Evolutionary conservation across 2,797 vertebrate genomes (phyloP).

Genomic region (Gambusia yucatana): DNA sequence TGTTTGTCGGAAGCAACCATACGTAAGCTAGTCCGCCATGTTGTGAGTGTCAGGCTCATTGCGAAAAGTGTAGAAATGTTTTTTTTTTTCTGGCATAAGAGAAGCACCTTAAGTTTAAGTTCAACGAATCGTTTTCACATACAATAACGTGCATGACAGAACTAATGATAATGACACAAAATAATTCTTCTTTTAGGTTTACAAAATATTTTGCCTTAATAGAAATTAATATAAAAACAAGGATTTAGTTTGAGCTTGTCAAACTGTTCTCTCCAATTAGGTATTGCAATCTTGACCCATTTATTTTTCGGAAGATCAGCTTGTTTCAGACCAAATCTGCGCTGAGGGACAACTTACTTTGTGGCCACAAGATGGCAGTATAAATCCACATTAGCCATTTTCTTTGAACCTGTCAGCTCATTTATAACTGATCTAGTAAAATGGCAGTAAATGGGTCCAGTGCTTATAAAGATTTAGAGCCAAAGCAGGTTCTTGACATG

Average conservation of each 20-base stretch:
- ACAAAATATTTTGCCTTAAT: not conserved
- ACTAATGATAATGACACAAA: not conserved
- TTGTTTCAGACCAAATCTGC: not conserved
- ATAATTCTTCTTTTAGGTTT: not conserved
- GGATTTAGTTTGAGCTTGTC: not conserved
- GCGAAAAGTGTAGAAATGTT: too few relatives aligned
- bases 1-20: not conserved
- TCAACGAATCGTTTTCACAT: not conserved
- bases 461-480: conserved; percentile 21
- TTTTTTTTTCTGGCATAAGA: not conserved
- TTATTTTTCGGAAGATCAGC: not conserved
- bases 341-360: not conserved
- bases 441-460: conserved; percentile 25
- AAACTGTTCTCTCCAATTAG: not conserved
- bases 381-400: conserved; percentile 13
- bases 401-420: not conserved
- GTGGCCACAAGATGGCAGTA: conserved; percentile 58
- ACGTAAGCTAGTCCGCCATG: not conserved
- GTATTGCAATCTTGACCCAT: not conserved
- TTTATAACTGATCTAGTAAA: conserved; percentile 13
- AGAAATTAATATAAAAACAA: too few relatives aligned
- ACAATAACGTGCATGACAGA: not conserved
- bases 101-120: not conserved
- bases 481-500: conserved; percentile 22
- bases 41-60: not conserved